Conservation (phyloP, 2,113 vertebrate species). For the Marmota flaviventris region DNA sequence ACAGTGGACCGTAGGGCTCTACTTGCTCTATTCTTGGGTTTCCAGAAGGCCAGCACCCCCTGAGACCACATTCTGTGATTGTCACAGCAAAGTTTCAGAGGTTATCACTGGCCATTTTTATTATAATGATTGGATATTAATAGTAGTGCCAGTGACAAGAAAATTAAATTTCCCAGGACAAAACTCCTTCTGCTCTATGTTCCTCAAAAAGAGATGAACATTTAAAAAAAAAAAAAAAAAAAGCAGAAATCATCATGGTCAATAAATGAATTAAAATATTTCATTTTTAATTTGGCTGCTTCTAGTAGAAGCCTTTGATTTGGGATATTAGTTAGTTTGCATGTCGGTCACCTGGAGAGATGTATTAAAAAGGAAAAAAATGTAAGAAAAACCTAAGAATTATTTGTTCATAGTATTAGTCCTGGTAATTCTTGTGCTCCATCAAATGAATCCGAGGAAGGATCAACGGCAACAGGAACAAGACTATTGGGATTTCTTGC, state of each 20-base stretch:
- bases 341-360: not conserved
- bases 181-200: not conserved
- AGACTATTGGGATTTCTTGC: too few species aligned
- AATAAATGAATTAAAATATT: slow-evolving; percentile 33
- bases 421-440: too few species aligned
- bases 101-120: not conserved
- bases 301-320: slow-evolving; percentile 13
- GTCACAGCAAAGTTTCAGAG: not conserved
- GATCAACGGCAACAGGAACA: too few species aligned
- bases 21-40: not conserved
- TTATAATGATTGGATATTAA: not conserved
- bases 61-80: not conserved
- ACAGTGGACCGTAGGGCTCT: not conserved
- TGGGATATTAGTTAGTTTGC: slow-evolving; percentile 49
- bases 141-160: not conserved
- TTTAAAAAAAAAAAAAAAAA: not conserved
- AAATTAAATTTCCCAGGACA: slow-evolving; percentile 1
- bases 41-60: not conserved
- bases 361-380: slow-evolving; percentile 44
- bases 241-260: not conserved
- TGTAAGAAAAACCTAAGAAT: not conserved
- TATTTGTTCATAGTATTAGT: slow-evolving; percentile 13
- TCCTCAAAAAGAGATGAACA: not conserved
- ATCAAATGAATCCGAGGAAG: too few species aligned
- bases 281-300: slow-evolving; percentile 62